Evolutionary conservation across 2,113 vertebrate species (phyloP).

Genomic region (Sialia sialis): DNA sequence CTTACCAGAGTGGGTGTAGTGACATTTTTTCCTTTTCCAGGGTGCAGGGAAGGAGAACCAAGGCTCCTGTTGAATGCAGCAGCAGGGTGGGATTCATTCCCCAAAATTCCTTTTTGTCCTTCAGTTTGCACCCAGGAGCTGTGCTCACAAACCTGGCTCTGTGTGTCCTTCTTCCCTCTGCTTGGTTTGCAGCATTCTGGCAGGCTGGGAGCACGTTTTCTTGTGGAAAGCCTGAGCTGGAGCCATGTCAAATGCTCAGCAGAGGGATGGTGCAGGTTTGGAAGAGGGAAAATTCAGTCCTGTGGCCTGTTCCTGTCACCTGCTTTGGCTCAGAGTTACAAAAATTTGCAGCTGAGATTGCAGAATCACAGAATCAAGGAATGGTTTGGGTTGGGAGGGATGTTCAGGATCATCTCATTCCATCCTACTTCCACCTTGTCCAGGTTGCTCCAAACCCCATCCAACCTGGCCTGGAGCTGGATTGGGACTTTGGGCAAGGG

Average conservation of each 20-base stretch:
- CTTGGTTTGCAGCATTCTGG: neutral
- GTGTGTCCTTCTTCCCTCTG: neutral
- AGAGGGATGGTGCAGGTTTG: neutral
- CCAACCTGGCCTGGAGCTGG: no score
- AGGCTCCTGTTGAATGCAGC: accelerated
- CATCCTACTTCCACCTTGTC: neutral
- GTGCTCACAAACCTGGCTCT: neutral
- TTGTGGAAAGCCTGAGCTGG: neutral
- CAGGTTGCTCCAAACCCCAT: no score
- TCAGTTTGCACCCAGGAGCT: neutral
- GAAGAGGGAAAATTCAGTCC: neutral
- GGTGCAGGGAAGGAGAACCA: neutral
- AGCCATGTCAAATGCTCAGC: accelerated
- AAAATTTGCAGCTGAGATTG: neutral
- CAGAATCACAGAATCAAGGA: neutral
- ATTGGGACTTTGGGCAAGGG: no score
- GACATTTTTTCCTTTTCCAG: no score
- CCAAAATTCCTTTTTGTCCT: neutral
- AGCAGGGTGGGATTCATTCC: neutral
- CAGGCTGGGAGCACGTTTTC: neutral
- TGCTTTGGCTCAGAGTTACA: neutral
- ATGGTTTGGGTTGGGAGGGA: neutral
- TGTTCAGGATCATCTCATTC: neutral
- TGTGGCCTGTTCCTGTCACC: neutral
- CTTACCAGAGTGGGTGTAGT: no score